Evolutionary conservation across 2,797 vertebrate species (phyloP).

Genomic region (Echiichthys vipera): DNA sequence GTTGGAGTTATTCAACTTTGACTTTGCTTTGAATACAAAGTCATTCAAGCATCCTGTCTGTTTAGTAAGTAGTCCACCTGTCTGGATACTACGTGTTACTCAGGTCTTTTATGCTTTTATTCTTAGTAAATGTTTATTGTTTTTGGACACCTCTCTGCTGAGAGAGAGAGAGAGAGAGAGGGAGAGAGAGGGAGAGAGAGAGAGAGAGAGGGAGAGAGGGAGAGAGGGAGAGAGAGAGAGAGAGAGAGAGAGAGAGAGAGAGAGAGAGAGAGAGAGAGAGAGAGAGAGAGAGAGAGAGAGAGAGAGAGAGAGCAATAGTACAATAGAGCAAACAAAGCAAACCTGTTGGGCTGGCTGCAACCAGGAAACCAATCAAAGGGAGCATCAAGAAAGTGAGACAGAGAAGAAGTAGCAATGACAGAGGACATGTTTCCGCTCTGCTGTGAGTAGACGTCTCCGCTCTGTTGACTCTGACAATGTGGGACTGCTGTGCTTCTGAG

Average conservation of each 20-base stretch:
- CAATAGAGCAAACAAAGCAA: slow-evolving; percentile 74
- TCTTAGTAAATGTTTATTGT: slow-evolving; percentile 32
- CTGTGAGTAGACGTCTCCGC: slow-evolving; percentile 33
- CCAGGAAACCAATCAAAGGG: slow-evolving; percentile 82
- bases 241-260: too few species aligned
- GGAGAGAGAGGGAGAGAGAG: too few species aligned
- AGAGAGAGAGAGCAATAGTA: too few species aligned
- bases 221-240: too few species aligned
- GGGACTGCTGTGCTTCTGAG: slow-evolving; percentile 38
- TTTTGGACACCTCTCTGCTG: slow-evolving; percentile 47
- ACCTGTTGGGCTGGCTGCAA: slow-evolving; percentile 80
- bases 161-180: too few species aligned
- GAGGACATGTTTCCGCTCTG: slow-evolving; percentile 43
- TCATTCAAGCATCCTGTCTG: not conserved
- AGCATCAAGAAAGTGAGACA: slow-evolving; percentile 25
- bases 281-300: too few species aligned
- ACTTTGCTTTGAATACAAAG: slow-evolving; percentile 11
- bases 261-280: too few species aligned
- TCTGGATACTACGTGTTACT: not conserved
- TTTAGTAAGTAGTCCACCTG: not conserved
- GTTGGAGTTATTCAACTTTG: not conserved
- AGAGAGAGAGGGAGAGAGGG: too few species aligned
- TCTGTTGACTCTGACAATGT: slow-evolving; percentile 33
- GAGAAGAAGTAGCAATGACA: slow-evolving; percentile 17
- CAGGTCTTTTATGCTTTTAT: slow-evolving; percentile 30